Conservation (phyloP, 1,140 invertebrate species). For the Rhopalosiphum maidis region DNA sequence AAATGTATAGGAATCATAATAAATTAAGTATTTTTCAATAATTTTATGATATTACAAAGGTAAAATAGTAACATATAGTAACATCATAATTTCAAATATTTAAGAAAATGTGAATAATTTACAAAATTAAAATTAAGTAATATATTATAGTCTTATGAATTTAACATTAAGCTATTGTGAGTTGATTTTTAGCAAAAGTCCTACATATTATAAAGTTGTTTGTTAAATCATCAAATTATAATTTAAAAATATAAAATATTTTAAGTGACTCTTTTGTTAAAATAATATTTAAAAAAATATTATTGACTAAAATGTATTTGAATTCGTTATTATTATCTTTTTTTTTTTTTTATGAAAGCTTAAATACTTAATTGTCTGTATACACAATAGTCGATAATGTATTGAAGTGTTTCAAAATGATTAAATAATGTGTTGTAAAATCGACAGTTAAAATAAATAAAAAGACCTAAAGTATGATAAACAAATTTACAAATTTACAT, state of each 20-base stretch:
- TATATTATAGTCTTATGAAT: not conserved
- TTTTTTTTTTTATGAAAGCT: too few relatives aligned
- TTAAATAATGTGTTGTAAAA: not conserved
- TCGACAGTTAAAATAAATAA: not conserved
- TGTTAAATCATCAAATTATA: not conserved
- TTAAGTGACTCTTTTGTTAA: not conserved
- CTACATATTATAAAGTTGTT: not conserved
- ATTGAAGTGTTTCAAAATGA: not conserved
- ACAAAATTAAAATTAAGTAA: not conserved
- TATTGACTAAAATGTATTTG: not conserved
- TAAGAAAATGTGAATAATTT: not conserved
- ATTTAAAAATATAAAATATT: not conserved
- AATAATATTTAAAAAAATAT: not conserved
- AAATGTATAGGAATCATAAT: not conserved
- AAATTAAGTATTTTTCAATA: not conserved
- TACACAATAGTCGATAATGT: not conserved
- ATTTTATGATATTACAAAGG: not conserved
- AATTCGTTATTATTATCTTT: too few relatives aligned
- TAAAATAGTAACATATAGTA: too few relatives aligned
- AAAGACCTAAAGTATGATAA: not conserved
- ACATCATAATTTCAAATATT: not conserved
- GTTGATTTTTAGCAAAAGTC: rapidly evolving
- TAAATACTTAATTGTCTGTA: too few relatives aligned
- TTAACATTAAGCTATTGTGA: not conserved
- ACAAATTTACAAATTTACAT: too few relatives aligned